Evolutionary conservation across 2,113 vertebrate species (phyloP), one percentile per base, ranked within the genome.

Genomic region (Spea bombifrons): DNA sequence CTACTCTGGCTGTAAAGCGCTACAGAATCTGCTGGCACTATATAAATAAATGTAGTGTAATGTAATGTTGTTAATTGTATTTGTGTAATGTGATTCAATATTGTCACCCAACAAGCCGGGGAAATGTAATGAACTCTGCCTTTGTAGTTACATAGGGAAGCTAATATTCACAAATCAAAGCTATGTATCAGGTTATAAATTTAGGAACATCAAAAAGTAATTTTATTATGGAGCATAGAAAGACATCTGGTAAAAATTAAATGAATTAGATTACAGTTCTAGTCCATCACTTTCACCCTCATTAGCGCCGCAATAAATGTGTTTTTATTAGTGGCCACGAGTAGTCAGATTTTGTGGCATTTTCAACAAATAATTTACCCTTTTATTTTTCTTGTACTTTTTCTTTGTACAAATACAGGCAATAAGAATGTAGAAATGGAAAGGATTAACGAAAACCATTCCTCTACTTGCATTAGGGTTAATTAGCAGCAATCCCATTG

Each of bases 181-280:
- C 48, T 43, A 66, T 46, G 9, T 57, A 4, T 9, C 50, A 66
- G 44, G 45, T 50, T 71, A 61, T 57, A 66, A 48, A 66, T 55
- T 78, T 72, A 30, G 59, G 59, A 73, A 50, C 50, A 79, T 49
- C 67, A 73, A 45, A 43, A 66, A 73, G 10, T 66, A 66, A 67
- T 80, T 63, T 73, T 67, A 67, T 59, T 67, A 67, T 49, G 64
- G 7, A 47, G 15, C 66, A 73, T 73, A 55, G 66, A 17, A 73
- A 73, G 71, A n/a, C 70, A 48, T 59, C 77, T 80, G 71, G 71
- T 57, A 73, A 9, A 30, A 46, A 47, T 63, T 80, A 73, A 73
- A 80, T 59, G n/a, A 80, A 73, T 73, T 80, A 73, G n/a, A 16
- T 66, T 67, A 49, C 73, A 16, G 44, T 72, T 4, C 44, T 66